phyloP scores from a whole-genome alignment of 1,140 invertebrate genomes.

The Bombus vancouverensis region DNA sequence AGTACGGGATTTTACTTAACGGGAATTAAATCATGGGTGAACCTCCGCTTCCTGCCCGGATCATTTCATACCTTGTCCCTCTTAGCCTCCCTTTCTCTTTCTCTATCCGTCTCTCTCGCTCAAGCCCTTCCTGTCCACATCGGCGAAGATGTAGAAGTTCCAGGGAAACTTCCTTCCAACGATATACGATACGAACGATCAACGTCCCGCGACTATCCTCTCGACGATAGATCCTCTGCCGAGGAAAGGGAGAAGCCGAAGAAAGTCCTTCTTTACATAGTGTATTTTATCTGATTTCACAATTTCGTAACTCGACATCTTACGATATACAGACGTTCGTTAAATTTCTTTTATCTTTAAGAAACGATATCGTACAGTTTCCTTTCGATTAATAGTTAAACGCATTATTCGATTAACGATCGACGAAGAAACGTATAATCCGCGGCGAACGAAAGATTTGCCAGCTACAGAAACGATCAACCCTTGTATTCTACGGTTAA shows the following conservation, averaged over 20 bases:
- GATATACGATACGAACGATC: conserved; percentile 42
- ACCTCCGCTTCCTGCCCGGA: conserved; percentile 68
- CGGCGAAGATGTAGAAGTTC: conserved; percentile 42
- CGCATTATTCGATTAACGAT: too few species aligned
- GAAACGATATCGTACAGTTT: too few species aligned
- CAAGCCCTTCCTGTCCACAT: background rate
- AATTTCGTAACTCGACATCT: background rate
- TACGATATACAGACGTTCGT: background rate
- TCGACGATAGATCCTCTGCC: background rate
- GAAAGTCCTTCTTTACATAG: background rate
- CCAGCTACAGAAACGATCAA: too few species aligned
- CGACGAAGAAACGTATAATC: too few species aligned
- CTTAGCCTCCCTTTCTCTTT: background rate
- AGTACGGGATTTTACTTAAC: conserved; percentile 70
- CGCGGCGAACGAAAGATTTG: too few species aligned
- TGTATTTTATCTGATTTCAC: background rate
- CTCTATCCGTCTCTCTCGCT: background rate
- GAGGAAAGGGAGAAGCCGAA: background rate
- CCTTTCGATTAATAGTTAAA: too few species aligned
- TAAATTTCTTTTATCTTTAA: too few species aligned
- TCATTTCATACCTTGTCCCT: conserved; percentile 58
- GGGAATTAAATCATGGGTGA: conserved; percentile 75
- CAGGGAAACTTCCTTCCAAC: conserved; percentile 23
- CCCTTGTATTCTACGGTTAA: too few species aligned
- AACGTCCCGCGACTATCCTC: background rate